Percentiles rank a stretch among this genome's conserved stretches.
Evolutionary conservation across 2,113 vertebrate species (phyloP).

Genomic region (Tympanuchus pallidicinctus): DNA sequence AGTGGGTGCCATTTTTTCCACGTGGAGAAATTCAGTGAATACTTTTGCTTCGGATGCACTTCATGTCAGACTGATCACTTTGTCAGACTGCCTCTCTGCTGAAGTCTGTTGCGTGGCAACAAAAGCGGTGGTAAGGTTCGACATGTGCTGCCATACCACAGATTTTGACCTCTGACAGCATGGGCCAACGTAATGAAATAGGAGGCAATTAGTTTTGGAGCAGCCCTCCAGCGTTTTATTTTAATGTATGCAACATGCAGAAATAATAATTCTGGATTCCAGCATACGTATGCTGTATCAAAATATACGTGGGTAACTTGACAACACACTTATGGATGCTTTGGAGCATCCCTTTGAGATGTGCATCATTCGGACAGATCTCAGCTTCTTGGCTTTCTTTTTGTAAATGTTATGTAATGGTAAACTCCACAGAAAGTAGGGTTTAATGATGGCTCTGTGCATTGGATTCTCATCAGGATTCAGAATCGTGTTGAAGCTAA

Average conservation of each 20-base stretch:
- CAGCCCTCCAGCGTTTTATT: neutral
- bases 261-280: neutral
- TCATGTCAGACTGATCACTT: neutral
- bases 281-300: neutral
- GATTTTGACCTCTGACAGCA: no score
- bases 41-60: neutral
- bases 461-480: conserved; percentile 52
- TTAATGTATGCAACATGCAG: neutral
- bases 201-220: neutral
- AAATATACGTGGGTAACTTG: neutral
- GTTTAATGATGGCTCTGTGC: conserved; percentile 45
- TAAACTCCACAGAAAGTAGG: conserved; percentile 14
- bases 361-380: neutral
- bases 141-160: neutral
- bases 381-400: neutral
- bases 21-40: neutral
- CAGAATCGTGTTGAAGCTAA: conserved; percentile 37
- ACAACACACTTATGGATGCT: neutral
- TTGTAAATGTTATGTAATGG: conserved; percentile 10
- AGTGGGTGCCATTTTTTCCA: neutral
- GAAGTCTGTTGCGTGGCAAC: neutral
- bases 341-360: neutral
- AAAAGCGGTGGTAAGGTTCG: neutral
- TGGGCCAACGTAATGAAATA: neutral
- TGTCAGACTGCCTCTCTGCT: neutral